Conservation (phyloP, 2,113 vertebrate genomes). For the Urocolius indicus region DNA sequence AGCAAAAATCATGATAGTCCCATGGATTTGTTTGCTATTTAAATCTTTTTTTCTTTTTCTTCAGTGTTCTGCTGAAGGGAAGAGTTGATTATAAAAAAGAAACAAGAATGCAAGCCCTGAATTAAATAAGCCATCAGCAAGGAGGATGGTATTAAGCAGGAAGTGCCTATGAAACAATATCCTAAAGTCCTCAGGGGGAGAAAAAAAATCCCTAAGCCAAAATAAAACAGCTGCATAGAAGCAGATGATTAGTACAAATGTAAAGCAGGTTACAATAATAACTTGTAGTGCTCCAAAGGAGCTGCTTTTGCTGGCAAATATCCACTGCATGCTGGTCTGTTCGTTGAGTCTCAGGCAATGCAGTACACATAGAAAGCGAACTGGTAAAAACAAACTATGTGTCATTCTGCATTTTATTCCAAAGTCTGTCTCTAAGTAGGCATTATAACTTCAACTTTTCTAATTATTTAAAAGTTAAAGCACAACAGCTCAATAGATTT, state of each 20-base stretch:
- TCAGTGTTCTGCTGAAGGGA: background rate
- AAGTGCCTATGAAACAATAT: background rate
- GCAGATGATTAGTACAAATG: background rate
- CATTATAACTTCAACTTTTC: background rate
- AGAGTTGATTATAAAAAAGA: background rate
- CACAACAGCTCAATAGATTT: background rate
- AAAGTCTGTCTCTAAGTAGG: background rate
- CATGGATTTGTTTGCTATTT: background rate
- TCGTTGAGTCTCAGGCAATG: background rate
- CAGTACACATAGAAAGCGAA: background rate
- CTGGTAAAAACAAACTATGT: background rate
- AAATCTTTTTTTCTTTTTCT: background rate
- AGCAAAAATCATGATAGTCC: background rate
- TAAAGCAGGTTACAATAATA: conserved; percentile 20
- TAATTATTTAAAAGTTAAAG: background rate
- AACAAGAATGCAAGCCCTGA: background rate
- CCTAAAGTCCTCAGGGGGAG: background rate
- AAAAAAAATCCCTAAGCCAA: background rate
- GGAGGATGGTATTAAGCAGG: background rate
- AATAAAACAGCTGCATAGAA: conserved; percentile 32
- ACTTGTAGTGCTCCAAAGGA: background rate
- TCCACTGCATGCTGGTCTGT: background rate
- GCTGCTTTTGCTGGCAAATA: background rate
- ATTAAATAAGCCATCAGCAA: background rate
- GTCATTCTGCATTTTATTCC: background rate